These are phyloP conservation scores for Catamblyrhynchus diadema DNA, from an alignment of 2,797 vertebrate genomes.

Conservation along the genomic window DNA sequence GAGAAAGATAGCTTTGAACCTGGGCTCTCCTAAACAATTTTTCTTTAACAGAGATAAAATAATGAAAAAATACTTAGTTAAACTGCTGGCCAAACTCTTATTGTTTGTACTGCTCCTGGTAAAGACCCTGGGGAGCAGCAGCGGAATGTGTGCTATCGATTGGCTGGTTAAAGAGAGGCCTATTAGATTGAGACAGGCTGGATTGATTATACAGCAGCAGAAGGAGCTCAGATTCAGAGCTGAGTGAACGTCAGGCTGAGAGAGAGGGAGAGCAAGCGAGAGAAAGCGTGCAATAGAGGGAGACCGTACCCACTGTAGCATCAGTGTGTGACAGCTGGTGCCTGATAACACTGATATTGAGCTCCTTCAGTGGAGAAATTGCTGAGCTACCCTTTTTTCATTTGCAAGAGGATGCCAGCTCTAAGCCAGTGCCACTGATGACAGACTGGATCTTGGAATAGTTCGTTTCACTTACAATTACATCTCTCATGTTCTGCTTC, in stretches of 20 bases:
- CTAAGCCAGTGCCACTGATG: constrained; percentile 67
- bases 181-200: constrained; percentile 76
- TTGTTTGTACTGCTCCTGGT: constrained; percentile 66
- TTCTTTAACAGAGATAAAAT: constrained; percentile 38
- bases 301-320: constrained; percentile 17
- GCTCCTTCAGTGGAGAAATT: constrained; percentile 74
- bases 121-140: constrained; percentile 65
- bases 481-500: not conserved
- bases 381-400: constrained; percentile 73
- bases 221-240: constrained; percentile 66
- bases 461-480: constrained; percentile 57
- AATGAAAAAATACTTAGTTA: constrained; percentile 66
- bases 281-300: not conserved
- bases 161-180: constrained; percentile 79
- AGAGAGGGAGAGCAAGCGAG: constrained; percentile 28
- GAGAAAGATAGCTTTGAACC: not conserved
- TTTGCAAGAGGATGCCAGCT: constrained; percentile 76
- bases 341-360: constrained; percentile 50
- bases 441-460: constrained; percentile 75
- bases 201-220: constrained; percentile 75
- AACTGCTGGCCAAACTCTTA: constrained; percentile 71
- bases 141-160: constrained; percentile 77
- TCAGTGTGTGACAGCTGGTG: constrained; percentile 61
- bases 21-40: not conserved
- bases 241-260: constrained; percentile 65